Base-by-base conservation (phyloP, 2,113 vertebrate species). In the Apeltes quadracus region DNA sequence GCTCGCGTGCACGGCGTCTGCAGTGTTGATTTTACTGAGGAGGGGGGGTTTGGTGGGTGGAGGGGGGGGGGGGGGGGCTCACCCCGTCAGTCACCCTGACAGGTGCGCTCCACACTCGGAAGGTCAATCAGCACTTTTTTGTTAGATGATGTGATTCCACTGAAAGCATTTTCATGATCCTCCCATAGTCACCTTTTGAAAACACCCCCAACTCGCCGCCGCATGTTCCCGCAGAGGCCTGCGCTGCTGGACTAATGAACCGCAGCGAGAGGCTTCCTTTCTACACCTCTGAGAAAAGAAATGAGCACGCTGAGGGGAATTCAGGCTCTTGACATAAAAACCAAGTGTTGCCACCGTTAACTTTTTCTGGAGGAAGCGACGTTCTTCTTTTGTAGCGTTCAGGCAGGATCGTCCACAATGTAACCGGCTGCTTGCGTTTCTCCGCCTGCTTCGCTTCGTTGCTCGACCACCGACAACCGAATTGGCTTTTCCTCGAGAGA, bases 51-150 rank as follows among this genome's bases (percentile, higher is more conserved):
- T n/a, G n/a, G n/a, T 29, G 29, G 5, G 29, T 2, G 29, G 29
- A 29, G 29, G 29, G 29, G 72, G 87, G 81, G 83, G 79, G 69
- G 72, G 87, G 81, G 77, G 85, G 88, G 89, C 89, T n/a, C n/a
- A n/a, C n/a, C n/a, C n/a, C n/a, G n/a, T n/a, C n/a, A 90, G 80
- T 91, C 85, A 88, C 70, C 64, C 75, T 87, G 90, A 92, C 84
- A 85, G n/a, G n/a, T n/a, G n/a, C n/a, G n/a, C n/a, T n/a, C n/a
- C n/a, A n/a, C n/a, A n/a, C n/a, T n/a, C 78, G 75, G 76, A 89
- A 78, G 89, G 86, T 89, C 89, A 89, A 86, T 91, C 86, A 83
- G 75, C 80, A 81, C 79, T 78, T 78, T 78, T 59, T 44, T 43
- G n/a, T n/a, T n/a, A 81, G 57, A 73, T 53, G 70, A 83, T 83